These are phyloP conservation scores for Agonum fuliginosum DNA, from an alignment of 2,888 invertebrate genomes.

Conservation along the genomic window DNA sequence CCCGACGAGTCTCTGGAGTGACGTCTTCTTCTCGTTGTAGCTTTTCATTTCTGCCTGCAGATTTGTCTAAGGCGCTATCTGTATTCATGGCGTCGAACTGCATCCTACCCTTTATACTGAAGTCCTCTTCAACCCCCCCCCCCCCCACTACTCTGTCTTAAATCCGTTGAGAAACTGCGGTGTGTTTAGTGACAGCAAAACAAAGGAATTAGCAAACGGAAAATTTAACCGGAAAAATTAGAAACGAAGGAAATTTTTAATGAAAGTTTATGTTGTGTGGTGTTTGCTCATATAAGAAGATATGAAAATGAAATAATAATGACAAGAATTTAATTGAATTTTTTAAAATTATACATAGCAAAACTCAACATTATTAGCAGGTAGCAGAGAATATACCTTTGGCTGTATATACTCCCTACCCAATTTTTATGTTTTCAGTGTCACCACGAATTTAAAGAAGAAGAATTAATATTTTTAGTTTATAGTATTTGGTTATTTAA, in stretches of 20 bases:
- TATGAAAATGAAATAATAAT: background rate
- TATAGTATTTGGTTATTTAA: too few relatives aligned
- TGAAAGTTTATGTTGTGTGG: too few relatives aligned
- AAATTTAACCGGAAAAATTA: too few relatives aligned
- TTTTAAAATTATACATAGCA: constrained; percentile 1
- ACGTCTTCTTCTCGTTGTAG: constrained; percentile 63
- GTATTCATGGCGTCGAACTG: constrained; percentile 65
- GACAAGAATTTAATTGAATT: background rate
- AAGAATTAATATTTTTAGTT: too few relatives aligned
- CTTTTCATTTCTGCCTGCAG: constrained; percentile 65
- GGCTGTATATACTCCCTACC: too few relatives aligned
- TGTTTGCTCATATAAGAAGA: too few relatives aligned
- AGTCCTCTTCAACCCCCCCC: constrained; percentile 34
- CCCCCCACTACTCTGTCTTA: constrained; percentile 59
- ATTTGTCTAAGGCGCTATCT: constrained; percentile 67
- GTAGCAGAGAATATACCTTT: too few relatives aligned
- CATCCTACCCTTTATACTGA: constrained; percentile 40
- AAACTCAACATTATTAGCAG: too few relatives aligned
- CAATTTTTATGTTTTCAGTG: too few relatives aligned
- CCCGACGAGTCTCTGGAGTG: constrained; percentile 54
- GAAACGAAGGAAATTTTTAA: too few relatives aligned
- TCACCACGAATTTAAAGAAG: too few relatives aligned
- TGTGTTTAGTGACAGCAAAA: background rate
- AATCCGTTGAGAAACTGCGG: background rate
- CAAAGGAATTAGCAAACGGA: background rate